A percentile compares a stretch with the other conserved stretches of the same genome.
phyloP scores from a whole-genome alignment of 2,888 invertebrate species.

The Metellina segmentata region DNA sequence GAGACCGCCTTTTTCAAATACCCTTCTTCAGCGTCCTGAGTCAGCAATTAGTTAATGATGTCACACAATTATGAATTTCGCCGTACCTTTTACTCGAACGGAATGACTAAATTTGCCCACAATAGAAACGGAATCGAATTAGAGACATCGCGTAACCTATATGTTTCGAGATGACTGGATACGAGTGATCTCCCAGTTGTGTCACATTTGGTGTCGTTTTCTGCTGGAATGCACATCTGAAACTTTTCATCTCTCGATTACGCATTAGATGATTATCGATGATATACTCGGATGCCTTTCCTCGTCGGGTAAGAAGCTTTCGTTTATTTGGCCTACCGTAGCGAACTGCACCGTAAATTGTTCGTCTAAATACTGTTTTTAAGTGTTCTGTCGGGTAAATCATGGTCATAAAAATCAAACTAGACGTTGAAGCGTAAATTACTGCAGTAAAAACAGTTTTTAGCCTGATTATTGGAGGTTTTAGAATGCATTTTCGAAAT shows the following conservation, averaged over 20 bases:
- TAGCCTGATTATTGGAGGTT: no score
- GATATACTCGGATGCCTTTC: background rate
- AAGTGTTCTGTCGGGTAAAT: no score
- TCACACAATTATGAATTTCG: constrained; percentile 50
- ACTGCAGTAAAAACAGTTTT: no score
- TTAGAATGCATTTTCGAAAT: no score
- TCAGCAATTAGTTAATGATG: constrained; percentile 50
- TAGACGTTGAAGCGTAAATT: no score
- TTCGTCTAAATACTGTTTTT: no score
- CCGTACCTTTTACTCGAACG: constrained; percentile 26
- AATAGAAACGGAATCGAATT: constrained; percentile 25
- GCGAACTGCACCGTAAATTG: no score
- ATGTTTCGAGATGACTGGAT: constrained; percentile 14
- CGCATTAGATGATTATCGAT: background rate
- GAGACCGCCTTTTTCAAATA: background rate
- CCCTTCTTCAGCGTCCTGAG: constrained; percentile 10
- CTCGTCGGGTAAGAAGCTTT: background rate
- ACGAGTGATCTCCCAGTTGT: background rate
- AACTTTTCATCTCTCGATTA: background rate
- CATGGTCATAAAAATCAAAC: no score
- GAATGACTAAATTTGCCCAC: constrained; percentile 30
- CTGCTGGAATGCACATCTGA: background rate
- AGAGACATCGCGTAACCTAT: constrained; percentile 33
- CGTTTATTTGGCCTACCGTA: background rate
- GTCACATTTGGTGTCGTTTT: background rate